These are phyloP conservation scores for Parasteatoda lunata DNA, from an alignment of 2,888 invertebrate genomes.

Conservation along the genomic window DNA sequence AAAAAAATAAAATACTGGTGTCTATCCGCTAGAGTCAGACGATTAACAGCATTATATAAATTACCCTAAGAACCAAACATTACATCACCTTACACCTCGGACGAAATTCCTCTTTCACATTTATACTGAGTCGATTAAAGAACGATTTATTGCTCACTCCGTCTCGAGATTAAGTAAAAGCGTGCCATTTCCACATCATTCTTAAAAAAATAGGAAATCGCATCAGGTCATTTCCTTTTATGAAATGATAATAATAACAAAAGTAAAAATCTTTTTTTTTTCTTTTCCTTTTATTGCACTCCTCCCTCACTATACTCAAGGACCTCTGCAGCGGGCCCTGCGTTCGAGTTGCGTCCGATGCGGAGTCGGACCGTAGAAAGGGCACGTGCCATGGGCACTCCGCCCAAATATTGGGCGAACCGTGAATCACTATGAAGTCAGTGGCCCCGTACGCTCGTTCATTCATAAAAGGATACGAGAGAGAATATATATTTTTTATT, in stretches of 20 bases:
- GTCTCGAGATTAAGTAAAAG: not conserved
- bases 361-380: constrained; percentile 10
- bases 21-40: too few species aligned
- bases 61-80: too few species aligned
- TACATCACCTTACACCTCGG: too few species aligned
- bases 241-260: constrained; percentile 4
- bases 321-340: not conserved
- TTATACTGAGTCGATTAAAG: too few species aligned
- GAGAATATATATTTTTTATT: not conserved
- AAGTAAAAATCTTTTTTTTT: too few species aligned
- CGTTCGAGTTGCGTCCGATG: constrained; percentile 5
- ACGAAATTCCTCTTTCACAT: too few species aligned
- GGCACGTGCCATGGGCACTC: constrained; percentile 46
- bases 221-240: constrained; percentile 42
- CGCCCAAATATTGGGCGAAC: constrained; percentile 57
- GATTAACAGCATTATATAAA: too few species aligned
- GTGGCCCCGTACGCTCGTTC: constrained; percentile 49
- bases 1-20: too few species aligned
- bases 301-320: constrained; percentile 4
- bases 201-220: not conserved
- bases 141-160: too few species aligned
- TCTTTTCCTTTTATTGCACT: not conserved
- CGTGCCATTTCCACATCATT: constrained; percentile 13
- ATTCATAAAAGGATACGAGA: constrained; percentile 44
- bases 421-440: constrained; percentile 52